These are phyloP conservation scores for Lottia gigantea DNA, from an alignment of 2,888 invertebrate genomes.

Conservation along the genomic window DNA sequence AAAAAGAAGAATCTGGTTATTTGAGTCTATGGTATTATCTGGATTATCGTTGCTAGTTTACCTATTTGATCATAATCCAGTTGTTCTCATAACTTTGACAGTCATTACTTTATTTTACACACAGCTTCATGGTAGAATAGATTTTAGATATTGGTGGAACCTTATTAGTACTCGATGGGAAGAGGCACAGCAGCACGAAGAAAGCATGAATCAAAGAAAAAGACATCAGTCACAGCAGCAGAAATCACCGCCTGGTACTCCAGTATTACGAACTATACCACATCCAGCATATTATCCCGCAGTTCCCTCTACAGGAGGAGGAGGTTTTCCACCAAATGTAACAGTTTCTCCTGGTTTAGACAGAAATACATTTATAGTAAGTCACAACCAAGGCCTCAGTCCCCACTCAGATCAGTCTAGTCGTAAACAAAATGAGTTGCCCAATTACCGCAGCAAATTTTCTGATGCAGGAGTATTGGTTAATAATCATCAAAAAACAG, in stretches of 20 bases:
- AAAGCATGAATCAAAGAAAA: slow-evolving; percentile 51
- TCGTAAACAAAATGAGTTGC: slow-evolving; percentile 1
- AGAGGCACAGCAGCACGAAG: slow-evolving; percentile 61
- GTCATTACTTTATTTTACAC: slow-evolving; percentile 55
- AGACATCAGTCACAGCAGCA: slow-evolving; percentile 32
- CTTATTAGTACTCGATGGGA: slow-evolving; percentile 57
- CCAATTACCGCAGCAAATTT: slow-evolving; percentile 4
- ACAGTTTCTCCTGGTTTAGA: slow-evolving; percentile 31
- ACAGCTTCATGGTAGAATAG: slow-evolving; percentile 48
- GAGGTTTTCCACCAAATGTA: slow-evolving; percentile 29
- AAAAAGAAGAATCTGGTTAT: slow-evolving; percentile 59
- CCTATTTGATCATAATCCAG: slow-evolving; percentile 54
- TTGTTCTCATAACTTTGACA: slow-evolving; percentile 47
- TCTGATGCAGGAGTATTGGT: neutral
- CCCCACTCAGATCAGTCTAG: slow-evolving; percentile 3
- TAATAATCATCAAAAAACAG: neutral
- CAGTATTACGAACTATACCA: slow-evolving; percentile 8
- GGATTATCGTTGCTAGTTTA: slow-evolving; percentile 47
- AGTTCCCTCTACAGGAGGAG: neutral
- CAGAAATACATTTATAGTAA: slow-evolving; percentile 22
- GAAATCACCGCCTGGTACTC: slow-evolving; percentile 8
- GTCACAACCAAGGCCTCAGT: slow-evolving; percentile 19
- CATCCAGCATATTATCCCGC: slow-evolving; percentile 18
- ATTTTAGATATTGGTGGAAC: slow-evolving; percentile 45
- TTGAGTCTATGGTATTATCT: slow-evolving; percentile 49